phyloP scores from a whole-genome alignment of 2,797 vertebrate species.

The Clarias fuscus region DNA sequence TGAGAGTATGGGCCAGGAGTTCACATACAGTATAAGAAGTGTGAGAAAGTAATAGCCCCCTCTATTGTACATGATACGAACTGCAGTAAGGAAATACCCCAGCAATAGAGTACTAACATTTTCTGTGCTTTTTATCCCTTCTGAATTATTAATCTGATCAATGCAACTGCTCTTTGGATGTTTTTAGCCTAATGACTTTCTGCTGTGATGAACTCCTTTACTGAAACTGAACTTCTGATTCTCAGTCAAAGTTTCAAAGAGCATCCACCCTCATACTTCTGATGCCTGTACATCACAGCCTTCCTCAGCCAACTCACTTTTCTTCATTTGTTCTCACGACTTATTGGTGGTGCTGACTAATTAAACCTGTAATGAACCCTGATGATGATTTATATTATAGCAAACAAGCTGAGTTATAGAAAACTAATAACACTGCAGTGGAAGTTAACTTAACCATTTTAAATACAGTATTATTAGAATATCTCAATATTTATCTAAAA shows the following conservation, averaged over 20 bases:
- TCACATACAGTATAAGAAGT: not conserved
- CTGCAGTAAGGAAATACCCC: not conserved
- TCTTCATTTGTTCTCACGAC: not conserved
- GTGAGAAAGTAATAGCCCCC: constrained; percentile 9
- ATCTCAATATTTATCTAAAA: too few relatives aligned
- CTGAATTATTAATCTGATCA: not conserved
- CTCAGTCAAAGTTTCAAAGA: not conserved
- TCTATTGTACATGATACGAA: not conserved
- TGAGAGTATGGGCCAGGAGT: not conserved
- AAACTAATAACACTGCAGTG: not conserved
- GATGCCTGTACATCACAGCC: not conserved
- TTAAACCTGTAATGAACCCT: not conserved
- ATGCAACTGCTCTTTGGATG: not conserved
- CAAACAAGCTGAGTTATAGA: not conserved
- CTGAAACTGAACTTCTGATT: not conserved
- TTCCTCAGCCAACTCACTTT: not conserved
- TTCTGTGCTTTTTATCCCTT: not conserved
- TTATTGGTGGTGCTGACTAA: not conserved
- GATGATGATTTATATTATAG: not conserved
- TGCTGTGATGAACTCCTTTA: not conserved
- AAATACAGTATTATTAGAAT: too few relatives aligned
- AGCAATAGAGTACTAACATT: not conserved
- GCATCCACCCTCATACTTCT: not conserved
- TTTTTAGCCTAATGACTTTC: not conserved
- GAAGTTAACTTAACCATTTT: not conserved